Base-by-base conservation (phyloP, 2,888 invertebrate genomes). In the Meteorus colon region DNA sequence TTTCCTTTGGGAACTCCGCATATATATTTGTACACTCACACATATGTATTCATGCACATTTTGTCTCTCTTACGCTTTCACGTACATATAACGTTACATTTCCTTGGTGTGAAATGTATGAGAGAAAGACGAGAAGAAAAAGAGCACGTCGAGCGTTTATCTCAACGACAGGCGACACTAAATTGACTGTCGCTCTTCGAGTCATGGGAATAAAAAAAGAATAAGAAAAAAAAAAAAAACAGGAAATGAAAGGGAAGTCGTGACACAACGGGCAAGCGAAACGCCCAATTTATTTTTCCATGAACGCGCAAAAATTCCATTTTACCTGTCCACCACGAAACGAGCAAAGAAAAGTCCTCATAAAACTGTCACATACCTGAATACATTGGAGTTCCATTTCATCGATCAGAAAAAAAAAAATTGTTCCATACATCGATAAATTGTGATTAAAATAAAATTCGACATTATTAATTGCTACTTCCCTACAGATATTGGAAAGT, bases 161-260 rank as follows among this genome's bases (percentile, higher is more conserved):
- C 75, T 66, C 59, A 75, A 75, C 65, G 65, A n/a, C 55, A 59
- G 70, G 74, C 62, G 62, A 45, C 31, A 66, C 71, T 75, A 75
- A 75, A 75, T 75, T 75, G 75, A 75, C 70, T 75, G 75, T 75
- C 75, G 71, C 71, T 65, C 66, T 66, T 71, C 41, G 70, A 70
- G 59, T 19, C 63, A 55, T 55, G 55, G 55, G 55, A 55, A 55
- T 19, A 55, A 19, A 55, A 55, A 48, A 48, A 48, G 24, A 24
- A 1, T 1, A 24, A 24, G 24, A 24, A 24, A 24, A 24, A 24
- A 24, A 24, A 24, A 55, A 55, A 51, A 24, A 45, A 75, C 59
- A 62, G 45, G 55, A 63, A 37, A 70, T 34, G 62, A 51, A 41
- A 59, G 41, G 24, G 68, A 70, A 62, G 63, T 59, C 55, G 34